Evolutionary conservation across 2,888 invertebrate genomes (phyloP).

Genomic region (Aricia artaxerxes): DNA sequence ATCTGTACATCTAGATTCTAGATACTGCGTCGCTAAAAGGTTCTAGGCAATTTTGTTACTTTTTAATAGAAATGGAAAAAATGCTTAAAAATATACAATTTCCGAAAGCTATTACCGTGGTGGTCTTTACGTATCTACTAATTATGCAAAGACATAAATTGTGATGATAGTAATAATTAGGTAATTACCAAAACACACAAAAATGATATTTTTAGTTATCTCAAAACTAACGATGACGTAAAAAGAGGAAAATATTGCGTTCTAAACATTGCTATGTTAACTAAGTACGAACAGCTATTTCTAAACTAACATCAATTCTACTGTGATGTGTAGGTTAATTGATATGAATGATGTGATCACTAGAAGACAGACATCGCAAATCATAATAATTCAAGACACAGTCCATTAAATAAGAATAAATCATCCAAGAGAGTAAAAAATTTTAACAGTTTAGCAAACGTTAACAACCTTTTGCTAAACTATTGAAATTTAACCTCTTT

Average conservation of each 20-base stretch:
- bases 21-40: not conserved
- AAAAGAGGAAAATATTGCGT: not conserved
- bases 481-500: not conserved
- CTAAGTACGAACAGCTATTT: not conserved
- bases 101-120: no score
- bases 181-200: not conserved
- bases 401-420: not conserved
- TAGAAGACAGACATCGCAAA: conserved; percentile 1
- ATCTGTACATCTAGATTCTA: not conserved
- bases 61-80: not conserved
- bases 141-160: not conserved
- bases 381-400: not conserved
- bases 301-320: conserved; percentile 21
- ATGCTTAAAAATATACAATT: not conserved
- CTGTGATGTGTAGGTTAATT: conserved; percentile 7
- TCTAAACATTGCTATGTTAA: not conserved
- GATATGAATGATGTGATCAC: conserved; percentile 4
- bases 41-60: not conserved
- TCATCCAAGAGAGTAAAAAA: not conserved
- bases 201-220: not conserved
- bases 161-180: not conserved
- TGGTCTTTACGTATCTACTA: no score
- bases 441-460: not conserved
- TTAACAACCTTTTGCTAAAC: no score
- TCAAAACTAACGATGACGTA: not conserved